Conservation (phyloP, 2,113 vertebrate genomes). For the Amphiprion percula region DNA sequence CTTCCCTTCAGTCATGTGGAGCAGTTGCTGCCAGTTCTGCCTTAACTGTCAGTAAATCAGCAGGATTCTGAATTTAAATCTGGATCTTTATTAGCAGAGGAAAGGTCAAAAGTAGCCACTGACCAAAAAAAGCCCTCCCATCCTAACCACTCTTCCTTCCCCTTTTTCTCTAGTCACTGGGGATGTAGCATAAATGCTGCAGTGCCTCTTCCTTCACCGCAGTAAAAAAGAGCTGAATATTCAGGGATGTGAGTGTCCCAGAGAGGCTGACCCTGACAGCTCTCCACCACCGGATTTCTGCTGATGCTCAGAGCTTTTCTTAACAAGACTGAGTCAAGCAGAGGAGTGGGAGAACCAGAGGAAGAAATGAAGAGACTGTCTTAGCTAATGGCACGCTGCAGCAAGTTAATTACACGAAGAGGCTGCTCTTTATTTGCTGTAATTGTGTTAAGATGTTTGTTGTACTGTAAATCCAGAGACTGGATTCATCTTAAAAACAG, state of each 20-base stretch:
- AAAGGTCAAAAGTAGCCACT: slow-evolving; percentile 53
- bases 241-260: slow-evolving; percentile 15
- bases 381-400: slow-evolving; percentile 11
- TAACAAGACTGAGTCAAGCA: slow-evolving; percentile 51
- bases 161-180: slow-evolving; percentile 5
- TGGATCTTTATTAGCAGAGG: slow-evolving; percentile 14
- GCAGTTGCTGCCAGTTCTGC: slow-evolving; percentile 4
- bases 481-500: not conserved
- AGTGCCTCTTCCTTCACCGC: not conserved
- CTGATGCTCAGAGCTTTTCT: slow-evolving; percentile 47
- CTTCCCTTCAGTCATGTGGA: not conserved
- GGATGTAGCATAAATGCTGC: slow-evolving; percentile 28
- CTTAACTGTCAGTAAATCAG: slow-evolving; percentile 40
- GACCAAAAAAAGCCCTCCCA: slow-evolving; percentile 9
- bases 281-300: slow-evolving; percentile 33
- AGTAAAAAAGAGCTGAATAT: slow-evolving; percentile 31
- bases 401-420: slow-evolving; percentile 40
- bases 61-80: slow-evolving; percentile 33
- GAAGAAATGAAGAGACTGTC: slow-evolving; percentile 5
- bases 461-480: not conserved
- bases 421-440: slow-evolving; percentile 34
- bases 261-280: slow-evolving; percentile 6
- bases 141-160: not conserved
- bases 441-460: slow-evolving; percentile 29
- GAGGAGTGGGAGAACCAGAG: slow-evolving; percentile 22